These are phyloP conservation scores for Hepsetus odoe DNA, from an alignment of 2,113 vertebrate genomes.

Conservation along the genomic window DNA sequence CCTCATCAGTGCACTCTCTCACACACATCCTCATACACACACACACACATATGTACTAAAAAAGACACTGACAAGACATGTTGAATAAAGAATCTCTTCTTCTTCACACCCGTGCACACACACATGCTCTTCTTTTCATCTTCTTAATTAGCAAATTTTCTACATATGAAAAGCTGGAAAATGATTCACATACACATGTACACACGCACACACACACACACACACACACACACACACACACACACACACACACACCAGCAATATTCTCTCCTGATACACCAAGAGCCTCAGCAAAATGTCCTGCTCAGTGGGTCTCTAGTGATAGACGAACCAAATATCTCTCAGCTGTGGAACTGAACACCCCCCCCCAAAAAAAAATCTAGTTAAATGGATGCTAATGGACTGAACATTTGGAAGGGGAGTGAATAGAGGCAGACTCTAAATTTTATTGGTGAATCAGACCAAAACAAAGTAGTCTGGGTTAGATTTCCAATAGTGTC, in stretches of 20 bases:
- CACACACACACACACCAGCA: neutral
- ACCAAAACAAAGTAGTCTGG: neutral
- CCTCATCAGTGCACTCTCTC: neutral
- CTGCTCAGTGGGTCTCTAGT: too few relatives aligned
- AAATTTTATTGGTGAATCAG: neutral
- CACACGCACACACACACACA: neutral
- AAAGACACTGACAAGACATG: neutral
- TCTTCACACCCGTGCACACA: neutral
- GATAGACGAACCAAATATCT: too few relatives aligned
- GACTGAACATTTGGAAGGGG: too few relatives aligned
- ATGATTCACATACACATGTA: neutral
- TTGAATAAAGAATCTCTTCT: neutral
- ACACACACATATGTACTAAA: neutral
- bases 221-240: neutral
- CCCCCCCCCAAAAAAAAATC: too few relatives aligned
- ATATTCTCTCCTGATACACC: too few relatives aligned
- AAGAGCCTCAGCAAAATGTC: too few relatives aligned
- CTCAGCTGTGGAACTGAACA: too few relatives aligned
- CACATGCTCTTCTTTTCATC: neutral
- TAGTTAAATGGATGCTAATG: too few relatives aligned
- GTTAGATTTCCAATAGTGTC: neutral
- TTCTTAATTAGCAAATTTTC: constrained; percentile 9
- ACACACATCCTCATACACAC: neutral
- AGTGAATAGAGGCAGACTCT: too few relatives aligned
- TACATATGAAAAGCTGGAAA: constrained; percentile 22